Evolutionary conservation across 2,888 invertebrate genomes (phyloP).

Genomic region (Empis stercorea): DNA sequence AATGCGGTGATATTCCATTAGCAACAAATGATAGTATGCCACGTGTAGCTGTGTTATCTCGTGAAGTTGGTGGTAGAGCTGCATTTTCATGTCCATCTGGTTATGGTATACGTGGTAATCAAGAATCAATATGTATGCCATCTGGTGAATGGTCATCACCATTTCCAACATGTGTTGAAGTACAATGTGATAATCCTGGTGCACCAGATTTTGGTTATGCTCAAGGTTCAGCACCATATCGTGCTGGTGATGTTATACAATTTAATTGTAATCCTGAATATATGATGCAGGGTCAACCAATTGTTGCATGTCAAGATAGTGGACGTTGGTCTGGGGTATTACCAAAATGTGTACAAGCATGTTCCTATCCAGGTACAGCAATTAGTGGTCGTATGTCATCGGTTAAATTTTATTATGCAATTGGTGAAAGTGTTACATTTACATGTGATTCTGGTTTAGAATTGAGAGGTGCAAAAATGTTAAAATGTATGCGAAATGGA

Average conservation of each 20-base stretch:
- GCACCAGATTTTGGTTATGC: slow-evolving; percentile 56
- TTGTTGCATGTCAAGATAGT: slow-evolving; percentile 77
- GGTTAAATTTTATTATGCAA: slow-evolving; percentile 78
- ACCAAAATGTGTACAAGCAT: slow-evolving; percentile 78
- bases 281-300: slow-evolving; percentile 83
- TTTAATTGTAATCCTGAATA: slow-evolving; percentile 79
- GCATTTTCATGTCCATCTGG: slow-evolving; percentile 69
- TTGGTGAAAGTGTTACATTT: slow-evolving; percentile 73
- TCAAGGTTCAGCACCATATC: slow-evolving; percentile 62
- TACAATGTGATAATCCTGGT: slow-evolving; percentile 62
- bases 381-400: slow-evolving; percentile 76
- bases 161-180: slow-evolving; percentile 66
- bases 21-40: slow-evolving; percentile 46
- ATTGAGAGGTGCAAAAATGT: slow-evolving; percentile 62
- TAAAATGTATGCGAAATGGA: slow-evolving; percentile 67
- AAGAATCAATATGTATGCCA: slow-evolving; percentile 62
- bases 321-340: slow-evolving; percentile 73
- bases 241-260: slow-evolving; percentile 74
- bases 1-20: slow-evolving; percentile 62
- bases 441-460: slow-evolving; percentile 66
- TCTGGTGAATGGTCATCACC: slow-evolving; percentile 70
- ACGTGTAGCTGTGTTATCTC: slow-evolving; percentile 58
- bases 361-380: slow-evolving; percentile 76
- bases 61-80: slow-evolving; percentile 68
- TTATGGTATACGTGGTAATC: slow-evolving; percentile 59